phyloP scores from a whole-genome alignment of 2,888 invertebrate species.

The Amphiduros pacificus region DNA sequence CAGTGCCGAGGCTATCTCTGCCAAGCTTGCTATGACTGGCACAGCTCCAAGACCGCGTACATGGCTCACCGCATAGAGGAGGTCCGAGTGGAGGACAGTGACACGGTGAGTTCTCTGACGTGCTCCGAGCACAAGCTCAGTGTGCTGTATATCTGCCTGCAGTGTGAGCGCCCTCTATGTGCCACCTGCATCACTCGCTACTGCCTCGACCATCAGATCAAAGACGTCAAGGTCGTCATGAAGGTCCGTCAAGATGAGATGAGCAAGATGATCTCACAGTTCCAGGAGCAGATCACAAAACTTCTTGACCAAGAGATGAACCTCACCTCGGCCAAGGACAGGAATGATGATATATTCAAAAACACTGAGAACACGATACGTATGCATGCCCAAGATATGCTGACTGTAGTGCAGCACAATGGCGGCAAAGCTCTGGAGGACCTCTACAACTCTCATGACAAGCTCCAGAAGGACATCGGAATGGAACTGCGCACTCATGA shows the following conservation, averaged over 20 bases:
- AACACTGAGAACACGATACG: background rate
- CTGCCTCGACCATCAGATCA: constrained; percentile 1
- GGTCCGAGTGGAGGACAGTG: background rate
- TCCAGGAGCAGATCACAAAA: background rate
- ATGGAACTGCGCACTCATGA: background rate
- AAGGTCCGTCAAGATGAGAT: no score
- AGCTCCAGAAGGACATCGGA: background rate
- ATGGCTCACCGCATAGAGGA: background rate
- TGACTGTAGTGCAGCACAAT: background rate
- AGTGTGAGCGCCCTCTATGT: background rate
- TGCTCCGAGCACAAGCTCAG: background rate
- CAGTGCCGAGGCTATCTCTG: background rate
- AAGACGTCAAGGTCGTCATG: no score
- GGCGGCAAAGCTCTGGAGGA: background rate
- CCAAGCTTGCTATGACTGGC: background rate
- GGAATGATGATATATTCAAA: background rate
- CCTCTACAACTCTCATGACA: background rate
- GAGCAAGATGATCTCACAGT: no score
- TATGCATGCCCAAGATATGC: background rate
- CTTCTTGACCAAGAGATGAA: background rate
- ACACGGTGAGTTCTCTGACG: background rate
- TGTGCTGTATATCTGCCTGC: background rate
- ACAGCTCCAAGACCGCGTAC: background rate
- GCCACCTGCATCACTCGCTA: background rate
- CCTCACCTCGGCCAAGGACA: background rate